phyloP scores from a whole-genome alignment of 2,797 vertebrate genomes.

The Tangara arthus region DNA sequence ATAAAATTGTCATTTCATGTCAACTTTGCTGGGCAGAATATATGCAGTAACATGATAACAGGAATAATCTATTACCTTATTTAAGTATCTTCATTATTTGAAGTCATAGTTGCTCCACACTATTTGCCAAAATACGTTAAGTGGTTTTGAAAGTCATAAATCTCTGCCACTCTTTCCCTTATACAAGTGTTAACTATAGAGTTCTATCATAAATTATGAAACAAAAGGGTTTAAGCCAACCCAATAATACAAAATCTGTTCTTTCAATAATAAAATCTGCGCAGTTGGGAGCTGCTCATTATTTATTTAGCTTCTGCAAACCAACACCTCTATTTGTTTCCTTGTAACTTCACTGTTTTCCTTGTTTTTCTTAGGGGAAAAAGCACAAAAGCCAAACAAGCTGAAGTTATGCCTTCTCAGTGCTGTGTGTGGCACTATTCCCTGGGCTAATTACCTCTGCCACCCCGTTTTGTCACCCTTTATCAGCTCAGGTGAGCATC shows the following conservation, averaged over 20 bases:
- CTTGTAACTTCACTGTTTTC: neutral
- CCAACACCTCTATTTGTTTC: constrained; percentile 9
- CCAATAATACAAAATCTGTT: neutral
- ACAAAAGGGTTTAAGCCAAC: neutral
- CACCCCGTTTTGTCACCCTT: neutral
- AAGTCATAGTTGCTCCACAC: neutral
- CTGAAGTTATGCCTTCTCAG: fast-evolving
- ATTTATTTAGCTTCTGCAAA: constrained; percentile 31
- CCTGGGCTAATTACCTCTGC: neutral
- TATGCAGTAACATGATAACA: neutral
- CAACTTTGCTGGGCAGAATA: constrained; percentile 3
- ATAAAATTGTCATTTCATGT: constrained; percentile 25
- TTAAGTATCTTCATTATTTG: constrained; percentile 20
- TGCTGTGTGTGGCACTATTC: neutral
- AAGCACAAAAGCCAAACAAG: neutral
- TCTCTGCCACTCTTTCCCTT: neutral
- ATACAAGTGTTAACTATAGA: neutral
- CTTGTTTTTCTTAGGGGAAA: neutral
- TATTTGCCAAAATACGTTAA: neutral
- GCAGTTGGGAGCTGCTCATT: neutral
- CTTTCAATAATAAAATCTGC: neutral
- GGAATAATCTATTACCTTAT: constrained; percentile 29
- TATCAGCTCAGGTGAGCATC: neutral
- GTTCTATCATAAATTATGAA: constrained; percentile 21
- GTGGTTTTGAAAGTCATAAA: neutral